Evolutionary conservation across 2,113 vertebrate species (phyloP).

Genomic region (Tetraodon nigroviridis): DNA sequence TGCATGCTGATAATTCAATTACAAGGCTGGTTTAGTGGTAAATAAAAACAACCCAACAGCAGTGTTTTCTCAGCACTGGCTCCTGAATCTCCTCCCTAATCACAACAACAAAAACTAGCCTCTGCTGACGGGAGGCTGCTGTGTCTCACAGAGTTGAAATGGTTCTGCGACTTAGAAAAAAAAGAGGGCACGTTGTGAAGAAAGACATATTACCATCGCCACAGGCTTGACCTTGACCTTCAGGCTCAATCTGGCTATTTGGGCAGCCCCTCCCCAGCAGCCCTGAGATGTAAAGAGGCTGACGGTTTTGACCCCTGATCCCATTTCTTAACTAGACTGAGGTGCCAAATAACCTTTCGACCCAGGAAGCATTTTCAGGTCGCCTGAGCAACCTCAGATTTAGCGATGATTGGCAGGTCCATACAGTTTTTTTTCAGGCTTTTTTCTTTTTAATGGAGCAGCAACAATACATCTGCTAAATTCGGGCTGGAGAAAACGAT

Average conservation of each 20-base stretch:
- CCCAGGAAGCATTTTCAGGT: slow-evolving; percentile 76
- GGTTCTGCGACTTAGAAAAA: slow-evolving; percentile 24
- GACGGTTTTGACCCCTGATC: slow-evolving; percentile 79
- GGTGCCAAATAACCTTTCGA: slow-evolving; percentile 78
- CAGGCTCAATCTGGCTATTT: slow-evolving; percentile 80
- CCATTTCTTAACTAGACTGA: slow-evolving; percentile 80
- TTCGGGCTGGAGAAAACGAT: slow-evolving; percentile 19
- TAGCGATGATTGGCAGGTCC: slow-evolving; percentile 71
- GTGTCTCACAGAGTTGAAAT: slow-evolving; percentile 42
- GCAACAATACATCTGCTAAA: slow-evolving; percentile 29
- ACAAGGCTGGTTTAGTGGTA: slow-evolving; percentile 17
- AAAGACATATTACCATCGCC: slow-evolving; percentile 72
- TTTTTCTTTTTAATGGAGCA: slow-evolving; percentile 24
- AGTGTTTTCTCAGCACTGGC: slow-evolving; percentile 34
- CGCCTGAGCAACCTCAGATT: slow-evolving; percentile 74
- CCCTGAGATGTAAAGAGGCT: slow-evolving; percentile 75
- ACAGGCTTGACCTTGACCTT: slow-evolving; percentile 78
- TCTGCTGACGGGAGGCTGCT: slow-evolving; percentile 23
- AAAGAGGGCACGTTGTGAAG: slow-evolving; percentile 55
- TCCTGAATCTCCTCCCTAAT: slow-evolving; percentile 49
- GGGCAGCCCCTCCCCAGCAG: slow-evolving; percentile 67
- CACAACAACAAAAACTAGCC: slow-evolving; percentile 65
- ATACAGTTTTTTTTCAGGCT: slow-evolving; percentile 40
- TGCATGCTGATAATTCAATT: slow-evolving; percentile 69
- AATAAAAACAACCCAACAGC: too few relatives aligned